Conservation (phyloP, 2,113 vertebrate species). For the Nansenia antarctica region DNA sequence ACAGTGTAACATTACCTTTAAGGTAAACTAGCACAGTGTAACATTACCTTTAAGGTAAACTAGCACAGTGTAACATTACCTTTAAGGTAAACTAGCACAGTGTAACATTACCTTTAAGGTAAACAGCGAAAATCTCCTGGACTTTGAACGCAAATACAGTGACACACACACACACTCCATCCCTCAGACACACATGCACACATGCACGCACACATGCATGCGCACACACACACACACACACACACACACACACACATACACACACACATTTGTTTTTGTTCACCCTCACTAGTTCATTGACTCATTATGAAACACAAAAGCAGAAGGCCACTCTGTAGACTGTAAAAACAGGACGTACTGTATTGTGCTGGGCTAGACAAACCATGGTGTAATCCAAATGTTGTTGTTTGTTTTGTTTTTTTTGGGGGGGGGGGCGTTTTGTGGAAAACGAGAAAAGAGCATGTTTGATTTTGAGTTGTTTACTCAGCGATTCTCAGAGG, state of each 20-base stretch:
- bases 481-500: constrained; percentile 1
- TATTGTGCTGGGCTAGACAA: no score
- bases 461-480: neutral
- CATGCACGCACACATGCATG: neutral
- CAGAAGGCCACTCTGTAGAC: no score
- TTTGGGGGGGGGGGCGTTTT: neutral
- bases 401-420: neutral
- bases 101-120: constrained; percentile 1
- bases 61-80: neutral
- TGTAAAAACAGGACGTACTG: no score
- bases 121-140: neutral
- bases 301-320: no score
- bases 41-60: no score
- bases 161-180: neutral
- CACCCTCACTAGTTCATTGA: no score
- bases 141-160: neutral
- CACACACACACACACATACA: neutral
- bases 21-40: neutral
- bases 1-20: no score
- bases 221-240: neutral
- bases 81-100: neutral
- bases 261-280: neutral
- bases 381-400: no score
- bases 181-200: neutral
- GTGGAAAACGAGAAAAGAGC: neutral